phyloP scores from a whole-genome alignment of 2,113 vertebrate species.

The Psephotus haematonotus region DNA sequence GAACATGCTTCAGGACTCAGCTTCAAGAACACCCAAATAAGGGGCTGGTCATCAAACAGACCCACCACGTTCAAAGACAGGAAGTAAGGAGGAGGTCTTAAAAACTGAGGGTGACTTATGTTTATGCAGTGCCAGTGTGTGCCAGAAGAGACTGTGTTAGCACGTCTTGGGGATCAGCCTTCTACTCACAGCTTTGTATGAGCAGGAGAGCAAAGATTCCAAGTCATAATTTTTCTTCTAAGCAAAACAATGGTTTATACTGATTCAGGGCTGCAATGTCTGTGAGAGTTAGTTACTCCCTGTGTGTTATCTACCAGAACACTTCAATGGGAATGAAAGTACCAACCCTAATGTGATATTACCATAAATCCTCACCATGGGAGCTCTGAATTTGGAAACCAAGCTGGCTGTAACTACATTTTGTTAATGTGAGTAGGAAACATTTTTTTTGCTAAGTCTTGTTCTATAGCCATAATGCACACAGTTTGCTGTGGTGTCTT shows the following conservation, averaged over 20 bases:
- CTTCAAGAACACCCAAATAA: background rate
- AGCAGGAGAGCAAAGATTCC: background rate
- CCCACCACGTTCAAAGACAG: background rate
- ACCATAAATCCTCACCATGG: background rate
- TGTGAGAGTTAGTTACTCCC: background rate
- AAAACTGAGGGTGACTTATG: background rate
- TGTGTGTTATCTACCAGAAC: background rate
- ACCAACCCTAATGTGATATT: background rate
- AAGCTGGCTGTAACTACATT: background rate
- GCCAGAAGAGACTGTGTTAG: background rate
- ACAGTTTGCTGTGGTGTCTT: background rate
- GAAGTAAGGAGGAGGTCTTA: background rate
- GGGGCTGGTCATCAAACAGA: background rate
- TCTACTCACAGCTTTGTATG: background rate
- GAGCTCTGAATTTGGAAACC: background rate
- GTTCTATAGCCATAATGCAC: background rate
- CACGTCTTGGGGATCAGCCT: background rate
- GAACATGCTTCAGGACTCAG: accelerated
- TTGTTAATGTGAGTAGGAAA: background rate
- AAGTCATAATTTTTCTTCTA: background rate
- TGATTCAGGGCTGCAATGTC: background rate
- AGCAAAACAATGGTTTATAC: background rate
- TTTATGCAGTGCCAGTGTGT: background rate
- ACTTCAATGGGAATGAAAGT: background rate
- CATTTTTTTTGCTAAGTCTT: background rate